phyloP scores from a whole-genome alignment of 2,797 vertebrate genomes.

The Galaxias olidus region DNA sequence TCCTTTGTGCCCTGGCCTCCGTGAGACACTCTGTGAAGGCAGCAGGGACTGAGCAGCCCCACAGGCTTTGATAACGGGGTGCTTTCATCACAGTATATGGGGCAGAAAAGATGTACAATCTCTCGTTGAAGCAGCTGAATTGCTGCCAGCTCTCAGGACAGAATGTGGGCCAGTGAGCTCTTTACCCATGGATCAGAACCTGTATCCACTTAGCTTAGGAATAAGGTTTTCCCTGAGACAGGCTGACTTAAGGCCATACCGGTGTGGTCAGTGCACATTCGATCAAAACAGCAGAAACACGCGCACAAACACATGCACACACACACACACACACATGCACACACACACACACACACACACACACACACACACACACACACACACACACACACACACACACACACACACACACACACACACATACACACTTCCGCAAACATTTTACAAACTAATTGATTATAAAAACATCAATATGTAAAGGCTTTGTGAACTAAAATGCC shows the following conservation, averaged over 20 bases:
- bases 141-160: conserved; percentile 46
- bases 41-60: conserved; percentile 37
- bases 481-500: too few relatives aligned
- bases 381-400: too few relatives aligned
- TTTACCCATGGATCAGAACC: conserved; percentile 31
- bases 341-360: not conserved
- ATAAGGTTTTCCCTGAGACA: not conserved
- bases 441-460: conserved; percentile 25
- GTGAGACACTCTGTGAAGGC: conserved; percentile 32
- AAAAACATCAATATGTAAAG: too few relatives aligned
- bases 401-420: too few relatives aligned
- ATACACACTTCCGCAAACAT: too few relatives aligned
- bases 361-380: too few relatives aligned
- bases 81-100: conserved; percentile 66
- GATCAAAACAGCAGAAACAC: too few relatives aligned
- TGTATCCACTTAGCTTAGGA: not conserved
- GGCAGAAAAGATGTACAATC: conserved; percentile 51
- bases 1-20: conserved; percentile 26
- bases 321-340: not conserved
- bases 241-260: not conserved
- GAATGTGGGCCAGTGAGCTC: conserved; percentile 51
- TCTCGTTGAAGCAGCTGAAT: conserved; percentile 44
- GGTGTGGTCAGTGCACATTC: too few relatives aligned
- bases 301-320: too few relatives aligned
- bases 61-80: conserved; percentile 59